These are phyloP conservation scores for Yponomeuta malinellus DNA, from an alignment of 2,888 invertebrate genomes.

Conservation along the genomic window DNA sequence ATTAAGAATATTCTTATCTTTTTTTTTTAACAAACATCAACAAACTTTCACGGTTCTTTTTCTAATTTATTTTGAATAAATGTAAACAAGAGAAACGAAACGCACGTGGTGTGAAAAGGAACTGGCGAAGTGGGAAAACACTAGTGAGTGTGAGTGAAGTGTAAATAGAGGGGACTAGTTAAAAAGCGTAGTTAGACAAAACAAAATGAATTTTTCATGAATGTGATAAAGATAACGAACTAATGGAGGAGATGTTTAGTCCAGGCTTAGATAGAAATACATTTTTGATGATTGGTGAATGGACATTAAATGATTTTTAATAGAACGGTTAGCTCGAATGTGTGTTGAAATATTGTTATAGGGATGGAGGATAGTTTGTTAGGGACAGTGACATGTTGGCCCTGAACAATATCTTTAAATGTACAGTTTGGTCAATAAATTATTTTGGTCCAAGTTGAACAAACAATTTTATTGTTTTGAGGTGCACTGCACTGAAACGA, in stretches of 20 bases:
- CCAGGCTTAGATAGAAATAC: background rate
- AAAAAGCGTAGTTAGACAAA: slow-evolving; percentile 60
- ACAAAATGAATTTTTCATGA: slow-evolving; percentile 46
- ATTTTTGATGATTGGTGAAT: background rate
- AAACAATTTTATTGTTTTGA: too few species aligned
- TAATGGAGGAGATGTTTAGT: slow-evolving; percentile 28
- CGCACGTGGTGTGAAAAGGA: slow-evolving; percentile 48
- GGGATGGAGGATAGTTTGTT: background rate
- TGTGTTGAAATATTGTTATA: background rate
- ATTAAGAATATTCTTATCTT: too few species aligned
- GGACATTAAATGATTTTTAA: background rate
- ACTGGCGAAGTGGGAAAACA: background rate
- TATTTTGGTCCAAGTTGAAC: too few species aligned
- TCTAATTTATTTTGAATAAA: too few species aligned
- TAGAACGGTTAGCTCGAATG: background rate
- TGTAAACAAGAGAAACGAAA: slow-evolving; percentile 58
- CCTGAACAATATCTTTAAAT: too few species aligned
- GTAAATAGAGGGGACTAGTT: slow-evolving; percentile 54
- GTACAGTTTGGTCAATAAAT: too few species aligned
- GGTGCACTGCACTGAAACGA: background rate
- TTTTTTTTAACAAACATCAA: too few species aligned
- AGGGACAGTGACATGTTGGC: background rate
- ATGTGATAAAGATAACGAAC: slow-evolving; percentile 57
- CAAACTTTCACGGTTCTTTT: too few species aligned
- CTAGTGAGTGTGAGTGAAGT: slow-evolving; percentile 8